These are phyloP conservation scores for Gadus macrocephalus DNA, from an alignment of 2,113 vertebrate genomes.

Conservation along the genomic window DNA sequence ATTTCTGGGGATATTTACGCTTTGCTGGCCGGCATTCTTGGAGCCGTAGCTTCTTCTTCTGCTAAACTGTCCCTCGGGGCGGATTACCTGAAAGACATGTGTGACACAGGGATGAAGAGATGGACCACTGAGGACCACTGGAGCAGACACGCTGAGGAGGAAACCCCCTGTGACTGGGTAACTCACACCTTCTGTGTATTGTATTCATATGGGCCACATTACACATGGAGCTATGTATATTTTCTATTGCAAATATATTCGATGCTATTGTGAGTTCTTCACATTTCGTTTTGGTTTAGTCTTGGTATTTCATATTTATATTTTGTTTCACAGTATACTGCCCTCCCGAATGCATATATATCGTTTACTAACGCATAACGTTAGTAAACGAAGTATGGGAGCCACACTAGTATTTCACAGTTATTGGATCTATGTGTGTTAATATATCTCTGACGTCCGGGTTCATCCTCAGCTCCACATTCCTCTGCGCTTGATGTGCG, in stretches of 20 bases:
- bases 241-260: no score
- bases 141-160: background rate
- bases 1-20: slow-evolving; percentile 63
- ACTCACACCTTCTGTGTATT: slow-evolving; percentile 25
- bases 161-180: slow-evolving; percentile 70
- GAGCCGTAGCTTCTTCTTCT: slow-evolving; percentile 74
- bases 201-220: no score
- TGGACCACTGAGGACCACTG: slow-evolving; percentile 25
- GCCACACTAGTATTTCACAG: no score
- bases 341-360: no score
- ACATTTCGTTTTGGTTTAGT: no score
- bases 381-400: no score
- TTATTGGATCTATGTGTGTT: background rate
- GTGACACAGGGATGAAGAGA: slow-evolving; percentile 44
- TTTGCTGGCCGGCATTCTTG: slow-evolving; percentile 72
- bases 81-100: slow-evolving; percentile 56
- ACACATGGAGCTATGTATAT: no score
- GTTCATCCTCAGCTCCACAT: slow-evolving; percentile 70
- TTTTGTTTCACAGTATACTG: no score
- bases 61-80: slow-evolving; percentile 82
- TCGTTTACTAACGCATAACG: no score
- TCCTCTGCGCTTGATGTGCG: slow-evolving; percentile 70
- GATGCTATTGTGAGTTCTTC: no score
- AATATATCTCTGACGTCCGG: background rate
- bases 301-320: no score